Evolutionary conservation across 2,797 vertebrate genomes (phyloP).

Genomic region (Paedocypris micromegethes): DNA sequence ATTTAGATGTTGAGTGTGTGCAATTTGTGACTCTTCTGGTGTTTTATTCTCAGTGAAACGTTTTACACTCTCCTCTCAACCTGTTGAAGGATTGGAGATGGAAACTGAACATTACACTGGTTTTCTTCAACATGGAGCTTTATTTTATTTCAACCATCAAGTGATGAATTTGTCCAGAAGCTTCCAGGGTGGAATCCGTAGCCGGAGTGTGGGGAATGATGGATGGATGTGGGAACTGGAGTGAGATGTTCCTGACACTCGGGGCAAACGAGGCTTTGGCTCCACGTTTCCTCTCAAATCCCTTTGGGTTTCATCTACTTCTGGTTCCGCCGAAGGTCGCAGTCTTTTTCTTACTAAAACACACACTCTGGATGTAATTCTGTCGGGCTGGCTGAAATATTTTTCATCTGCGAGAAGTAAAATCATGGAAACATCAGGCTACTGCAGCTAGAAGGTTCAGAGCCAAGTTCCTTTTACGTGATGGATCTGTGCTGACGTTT

Average conservation of each 20-base stretch:
- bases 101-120: slow-evolving; percentile 14
- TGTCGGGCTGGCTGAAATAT: slow-evolving; percentile 19
- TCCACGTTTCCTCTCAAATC: not conserved
- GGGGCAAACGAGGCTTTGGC: slow-evolving; percentile 23
- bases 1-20: no score
- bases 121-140: not conserved
- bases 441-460: slow-evolving; percentile 3
- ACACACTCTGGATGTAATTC: slow-evolving; percentile 8
- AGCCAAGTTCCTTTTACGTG: slow-evolving; percentile 19
- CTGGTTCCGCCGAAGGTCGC: no score
- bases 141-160: no score
- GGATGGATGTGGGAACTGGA: not conserved
- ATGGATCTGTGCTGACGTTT: slow-evolving; percentile 31
- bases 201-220: slow-evolving; percentile 28
- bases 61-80: not conserved
- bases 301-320: not conserved
- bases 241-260: slow-evolving; percentile 23
- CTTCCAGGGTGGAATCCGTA: no score
- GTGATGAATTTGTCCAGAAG: no score
- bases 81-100: slow-evolving; percentile 1
- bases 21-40: no score
- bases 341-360: not conserved
- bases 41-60: not conserved
- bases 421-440: slow-evolving; percentile 9
- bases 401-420: slow-evolving; percentile 14